Evolutionary conservation across 2,797 vertebrate species (phyloP), one percentile per base, ranked within the genome.

Genomic region (Lepidocolaptes lacrymiger): DNA sequence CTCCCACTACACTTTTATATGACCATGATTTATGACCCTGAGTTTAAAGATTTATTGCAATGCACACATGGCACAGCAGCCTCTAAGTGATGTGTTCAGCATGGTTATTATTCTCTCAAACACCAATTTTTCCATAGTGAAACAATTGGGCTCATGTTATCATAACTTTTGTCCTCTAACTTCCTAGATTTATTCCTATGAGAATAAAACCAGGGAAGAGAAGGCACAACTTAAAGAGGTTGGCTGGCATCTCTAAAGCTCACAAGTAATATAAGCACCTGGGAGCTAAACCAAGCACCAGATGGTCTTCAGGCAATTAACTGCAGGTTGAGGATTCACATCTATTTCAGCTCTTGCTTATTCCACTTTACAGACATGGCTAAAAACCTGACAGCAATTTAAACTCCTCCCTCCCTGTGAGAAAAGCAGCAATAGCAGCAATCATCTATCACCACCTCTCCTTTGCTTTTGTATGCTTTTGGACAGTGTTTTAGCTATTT

Each of bases 231-330:
- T 46, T 61, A 46, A 56, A 67, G 54, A 81, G 13, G 8, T 49
- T 96, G 67, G 32, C 58, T 91, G 69, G 51, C 79, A 75, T 41
- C 78, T 78, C 7, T 24, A 44, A 89, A 86, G 39, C 76, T 76
- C 82, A 55, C 0, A 0, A 93, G 63, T n/a, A 75, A 56, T n/a
- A 43, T 13, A 77, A 83, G 30, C 58, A 89, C 87, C 78, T 86
- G 23, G 39, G 82, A 86, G 85, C 64, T 96, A 95, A 94, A 94
- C 43, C 39, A 93, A 64, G 87, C 72, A 93, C 78, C 89, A 91
- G 87, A 92, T 96, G 81, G 78, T 89, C 87, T 80, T 89, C 58
- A 88, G 61, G 16, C 56, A 87, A 52, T 61, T 85, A 79, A 62
- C 13, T 88, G 72, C 39, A 91, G 86, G 37, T 75, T 88, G 73